phyloP scores from a whole-genome alignment of 2,113 vertebrate genomes.

The Seriola quinqueradiata region DNA sequence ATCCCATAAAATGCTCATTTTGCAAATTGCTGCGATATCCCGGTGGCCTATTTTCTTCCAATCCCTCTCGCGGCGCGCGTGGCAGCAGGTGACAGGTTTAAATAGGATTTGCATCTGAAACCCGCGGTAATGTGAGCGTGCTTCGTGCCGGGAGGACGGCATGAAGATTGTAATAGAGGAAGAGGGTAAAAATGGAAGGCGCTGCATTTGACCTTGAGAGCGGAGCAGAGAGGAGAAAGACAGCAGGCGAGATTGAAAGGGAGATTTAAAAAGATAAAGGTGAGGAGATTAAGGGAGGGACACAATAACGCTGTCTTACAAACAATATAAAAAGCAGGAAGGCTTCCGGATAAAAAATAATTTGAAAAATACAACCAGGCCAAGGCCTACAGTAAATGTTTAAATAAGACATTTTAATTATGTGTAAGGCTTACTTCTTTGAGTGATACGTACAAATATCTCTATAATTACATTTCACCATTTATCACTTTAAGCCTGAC shows the following conservation, averaged over 20 bases:
- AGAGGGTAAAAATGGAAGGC: constrained; percentile 24
- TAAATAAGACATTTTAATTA: background rate
- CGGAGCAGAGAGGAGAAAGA: constrained; percentile 41
- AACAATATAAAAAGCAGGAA: constrained; percentile 29
- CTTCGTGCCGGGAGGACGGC: constrained; percentile 41
- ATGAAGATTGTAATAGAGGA: constrained; percentile 48
- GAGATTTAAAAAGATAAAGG: constrained; percentile 59
- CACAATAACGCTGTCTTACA: constrained; percentile 25
- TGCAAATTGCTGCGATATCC: constrained; percentile 62
- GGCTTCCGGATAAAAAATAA: constrained; percentile 4
- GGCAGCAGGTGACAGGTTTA: constrained; percentile 73
- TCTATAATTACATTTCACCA: constrained; percentile 4
- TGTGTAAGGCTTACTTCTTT: background rate
- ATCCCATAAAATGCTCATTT: constrained; percentile 55
- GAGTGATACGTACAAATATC: background rate
- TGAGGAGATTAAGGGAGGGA: constrained; percentile 50
- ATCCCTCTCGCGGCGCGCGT: constrained; percentile 16
- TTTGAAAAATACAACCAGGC: background rate
- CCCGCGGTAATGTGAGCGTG: constrained; percentile 47
- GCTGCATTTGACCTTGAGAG: constrained; percentile 69
- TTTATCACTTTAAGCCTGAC: background rate
- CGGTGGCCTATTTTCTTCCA: constrained; percentile 30
- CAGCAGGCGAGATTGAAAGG: constrained; percentile 43
- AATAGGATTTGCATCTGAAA: constrained; percentile 77
- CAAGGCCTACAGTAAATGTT: background rate